Conservation (phyloP, 2,113 vertebrate species). For the Panurus biarmicus region DNA sequence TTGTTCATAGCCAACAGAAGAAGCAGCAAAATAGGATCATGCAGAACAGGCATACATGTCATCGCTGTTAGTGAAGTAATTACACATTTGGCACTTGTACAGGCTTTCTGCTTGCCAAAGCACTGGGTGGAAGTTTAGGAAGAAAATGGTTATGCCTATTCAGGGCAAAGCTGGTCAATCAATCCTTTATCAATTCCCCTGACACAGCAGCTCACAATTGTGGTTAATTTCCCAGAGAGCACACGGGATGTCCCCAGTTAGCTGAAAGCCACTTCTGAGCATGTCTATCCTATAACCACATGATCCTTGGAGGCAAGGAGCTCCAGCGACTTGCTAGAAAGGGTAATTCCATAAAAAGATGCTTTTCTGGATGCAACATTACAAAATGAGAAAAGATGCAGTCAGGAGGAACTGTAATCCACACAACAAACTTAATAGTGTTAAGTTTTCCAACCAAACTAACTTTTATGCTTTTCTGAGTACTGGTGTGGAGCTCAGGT, state of each 20-base stretch:
- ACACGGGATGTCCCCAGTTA: neutral
- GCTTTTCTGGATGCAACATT: neutral
- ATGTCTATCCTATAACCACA: neutral
- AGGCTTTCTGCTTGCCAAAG: constrained; percentile 50
- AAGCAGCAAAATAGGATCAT: constrained; percentile 25
- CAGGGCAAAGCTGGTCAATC: constrained; percentile 12
- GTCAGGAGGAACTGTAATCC: neutral
- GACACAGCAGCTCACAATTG: neutral
- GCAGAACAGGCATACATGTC: constrained; percentile 37
- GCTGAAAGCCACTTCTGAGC: neutral
- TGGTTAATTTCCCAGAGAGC: neutral
- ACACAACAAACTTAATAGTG: neutral
- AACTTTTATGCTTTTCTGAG: neutral
- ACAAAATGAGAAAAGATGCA: neutral
- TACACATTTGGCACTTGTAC: constrained; percentile 47
- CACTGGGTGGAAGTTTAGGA: constrained; percentile 38
- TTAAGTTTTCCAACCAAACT: neutral
- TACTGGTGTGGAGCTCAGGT: neutral
- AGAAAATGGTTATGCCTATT: constrained; percentile 51
- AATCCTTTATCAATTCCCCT: constrained; percentile 37
- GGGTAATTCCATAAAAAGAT: neutral
- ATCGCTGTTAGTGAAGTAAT: constrained; percentile 52
- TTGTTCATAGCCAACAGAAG: constrained; percentile 16
- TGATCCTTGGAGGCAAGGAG: neutral
- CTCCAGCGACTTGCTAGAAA: neutral